Base-by-base conservation (phyloP, 2,113 vertebrate genomes). In the Rhea americana region DNA sequence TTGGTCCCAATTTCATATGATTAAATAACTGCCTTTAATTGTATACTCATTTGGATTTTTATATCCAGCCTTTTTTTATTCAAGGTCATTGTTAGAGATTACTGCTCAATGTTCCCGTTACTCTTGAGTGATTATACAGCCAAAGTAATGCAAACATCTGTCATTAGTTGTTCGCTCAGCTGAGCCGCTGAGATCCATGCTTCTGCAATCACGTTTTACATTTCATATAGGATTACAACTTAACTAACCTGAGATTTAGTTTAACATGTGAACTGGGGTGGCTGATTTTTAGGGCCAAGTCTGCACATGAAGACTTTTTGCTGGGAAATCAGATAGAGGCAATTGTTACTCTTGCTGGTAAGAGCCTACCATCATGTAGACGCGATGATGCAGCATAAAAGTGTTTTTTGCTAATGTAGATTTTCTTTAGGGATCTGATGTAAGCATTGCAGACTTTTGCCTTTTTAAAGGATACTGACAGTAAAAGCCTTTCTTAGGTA, bases 391-490 rank as follows among this genome's bases (percentile, higher is more conserved):
- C 30, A 48, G 43, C 26, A 9, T 7, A 82, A 12, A 50, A 82
- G 24, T 82, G 28, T 70, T 85, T 72, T 91, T 75, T 93, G 53
- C 61, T 65, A 24, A 47, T 78, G 67, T 20, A 22, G 85, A 61
- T 96, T 94, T 94, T 89, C 82, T 91, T 92, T 59, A 83, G 82
- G 82, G 68, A 81, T 77, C 82, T 91, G 77, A 28, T 91, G 30
- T 82, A 76, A 93, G 82, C 74, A 82, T 90, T 63, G 68, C 79
- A 91, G 93, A 17, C 41, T 88, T 86, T 86, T 91, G 82, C 93
- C 94, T 90, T 78, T 75, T 24, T 92, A 25, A 82, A 92, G 88
- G n/a, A 35, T 1, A 2, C 81, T 89, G 90, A 37, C 56, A 59
- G 41, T 87, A 79, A 32, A 82, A 83, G 85, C 26, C 68, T 87